Evolutionary conservation across 2,113 vertebrate genomes (phyloP).

Genomic region (Strigops habroptila): DNA sequence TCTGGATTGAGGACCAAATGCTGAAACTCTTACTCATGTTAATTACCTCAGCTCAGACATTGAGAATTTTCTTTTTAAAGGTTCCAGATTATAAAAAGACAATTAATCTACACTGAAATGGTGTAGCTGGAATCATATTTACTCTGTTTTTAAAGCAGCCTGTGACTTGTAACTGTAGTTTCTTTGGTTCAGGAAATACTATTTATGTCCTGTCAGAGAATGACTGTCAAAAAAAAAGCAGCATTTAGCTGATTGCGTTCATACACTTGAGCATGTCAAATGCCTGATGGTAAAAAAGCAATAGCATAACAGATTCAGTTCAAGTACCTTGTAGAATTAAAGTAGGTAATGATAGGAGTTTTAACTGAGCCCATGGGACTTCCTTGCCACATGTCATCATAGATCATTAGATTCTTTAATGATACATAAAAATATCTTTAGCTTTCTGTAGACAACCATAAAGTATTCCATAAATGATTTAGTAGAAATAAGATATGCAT

Average conservation of each 20-base stretch:
- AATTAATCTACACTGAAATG: not conserved
- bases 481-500: not conserved
- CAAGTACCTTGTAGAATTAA: not conserved
- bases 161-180: not conserved
- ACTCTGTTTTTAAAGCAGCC: not conserved
- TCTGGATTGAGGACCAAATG: not conserved
- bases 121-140: not conserved
- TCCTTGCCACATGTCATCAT: not conserved
- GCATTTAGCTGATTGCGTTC: not conserved
- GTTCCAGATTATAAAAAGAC: not conserved
- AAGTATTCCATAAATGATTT: not conserved
- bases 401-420: not conserved
- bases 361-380: not conserved
- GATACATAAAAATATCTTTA: not conserved
- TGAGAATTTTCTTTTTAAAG: not conserved
- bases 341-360: not conserved
- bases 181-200: not conserved
- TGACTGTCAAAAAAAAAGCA: not conserved
- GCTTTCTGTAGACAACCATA: not conserved
- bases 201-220: not conserved
- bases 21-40: not conserved
- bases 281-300: not conserved
- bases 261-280: not conserved
- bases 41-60: not conserved
- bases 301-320: not conserved